Evolutionary conservation across 2,113 vertebrate species (phyloP), one percentile per base, ranked within the genome.

Genomic region (Amphiprion ocellaris): DNA sequence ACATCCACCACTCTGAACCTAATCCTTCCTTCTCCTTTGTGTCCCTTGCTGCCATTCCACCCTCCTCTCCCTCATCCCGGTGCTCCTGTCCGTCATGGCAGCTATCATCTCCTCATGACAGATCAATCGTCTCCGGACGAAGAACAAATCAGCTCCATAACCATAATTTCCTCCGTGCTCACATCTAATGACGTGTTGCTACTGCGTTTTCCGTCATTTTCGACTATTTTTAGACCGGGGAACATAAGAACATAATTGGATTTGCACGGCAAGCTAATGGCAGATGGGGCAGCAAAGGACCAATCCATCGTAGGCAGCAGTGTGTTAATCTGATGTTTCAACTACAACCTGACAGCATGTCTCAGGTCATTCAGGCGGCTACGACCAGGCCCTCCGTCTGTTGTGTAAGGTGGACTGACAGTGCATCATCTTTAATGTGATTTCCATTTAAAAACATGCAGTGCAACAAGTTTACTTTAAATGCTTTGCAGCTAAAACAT

Each of bases 201-300:
- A 65, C 86, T 60, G 58, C 3, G 65, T 89, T 92, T 93, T 85
- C 74, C 74, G 73, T 84, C 81, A 82, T 91, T 92, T 92, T 92
- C 54, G 63, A 74, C 90, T 94, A 94, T 94, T 93, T 84, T 94
- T 95, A 96, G 94, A 87, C 62, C 0, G 21, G 90, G 80, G 70
- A 75, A 52, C 70, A 53, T 92, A 94, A 95, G 95, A 94, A 88
- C 94, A 95, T 95, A 95, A 94, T 93, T 94, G 95, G 95, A 97
- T 97, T 97, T 95, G 92, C 79, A 83, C 70, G 78, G 58, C 89
- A 70, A 78, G 89, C 90, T 92, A 84, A 93, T 79, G 74, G 73
- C 93, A 90, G 90, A 89, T 90, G 91, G 88, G 88, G 84, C 88
- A 82, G 86, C 89, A 85, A 86, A 86, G 84, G 77, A 79, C 87